Percentiles rank a stretch among this genome's conserved stretches.
phyloP scores from a whole-genome alignment of 2,797 vertebrate species.

The Sebastes nivosus region DNA sequence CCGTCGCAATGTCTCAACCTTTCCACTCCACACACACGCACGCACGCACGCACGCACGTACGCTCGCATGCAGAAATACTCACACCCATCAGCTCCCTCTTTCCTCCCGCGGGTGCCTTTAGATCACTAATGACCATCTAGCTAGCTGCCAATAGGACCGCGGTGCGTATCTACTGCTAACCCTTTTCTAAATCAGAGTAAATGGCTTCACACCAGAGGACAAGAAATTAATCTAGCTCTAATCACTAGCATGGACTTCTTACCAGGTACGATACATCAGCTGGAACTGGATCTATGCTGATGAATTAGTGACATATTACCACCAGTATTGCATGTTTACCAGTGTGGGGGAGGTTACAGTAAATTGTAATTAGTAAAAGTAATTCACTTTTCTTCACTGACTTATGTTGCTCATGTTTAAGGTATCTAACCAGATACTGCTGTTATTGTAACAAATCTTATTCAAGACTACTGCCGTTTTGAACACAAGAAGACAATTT shows the following conservation, averaged over 20 bases:
- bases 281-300: slow-evolving; percentile 39
- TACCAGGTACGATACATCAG: slow-evolving; percentile 34
- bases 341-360: slow-evolving; percentile 3
- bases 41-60: background rate
- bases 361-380: slow-evolving; percentile 32
- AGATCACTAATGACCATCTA: slow-evolving; percentile 60
- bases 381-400: slow-evolving; percentile 24
- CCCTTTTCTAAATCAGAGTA: slow-evolving; percentile 51
- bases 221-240: slow-evolving; percentile 62
- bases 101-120: slow-evolving; percentile 28
- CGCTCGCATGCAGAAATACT: slow-evolving; percentile 18
- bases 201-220: slow-evolving; percentile 61
- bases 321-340: slow-evolving; percentile 14
- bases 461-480: background rate
- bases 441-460: background rate
- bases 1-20: slow-evolving; percentile 34
- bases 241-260: slow-evolving; percentile 51
- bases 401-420: slow-evolving; percentile 2
- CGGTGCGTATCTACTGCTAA: slow-evolving; percentile 26
- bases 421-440: slow-evolving; percentile 9
- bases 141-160: slow-evolving; percentile 51
- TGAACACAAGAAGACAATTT: background rate
- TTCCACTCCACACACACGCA: slow-evolving; percentile 8
- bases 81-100: background rate
- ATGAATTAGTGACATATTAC: slow-evolving; percentile 33